Conservation (phyloP, 2,888 invertebrate species). For the Sesia apiformis region DNA sequence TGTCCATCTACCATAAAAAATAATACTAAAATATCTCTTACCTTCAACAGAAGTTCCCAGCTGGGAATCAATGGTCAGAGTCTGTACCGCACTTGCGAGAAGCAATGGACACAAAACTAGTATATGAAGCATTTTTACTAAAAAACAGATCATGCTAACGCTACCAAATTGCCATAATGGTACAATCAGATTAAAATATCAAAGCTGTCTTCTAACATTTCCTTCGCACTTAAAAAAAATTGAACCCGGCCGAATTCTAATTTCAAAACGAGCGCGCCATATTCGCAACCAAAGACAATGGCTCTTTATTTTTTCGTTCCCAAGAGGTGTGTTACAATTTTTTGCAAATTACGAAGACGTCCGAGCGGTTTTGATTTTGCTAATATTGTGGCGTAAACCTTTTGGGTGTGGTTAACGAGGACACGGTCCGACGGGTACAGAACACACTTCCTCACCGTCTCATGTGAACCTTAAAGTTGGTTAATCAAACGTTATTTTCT, state of each 20-base stretch:
- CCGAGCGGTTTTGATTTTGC: conserved; percentile 48
- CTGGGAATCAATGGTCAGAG: conserved; percentile 58
- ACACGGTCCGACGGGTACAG: conserved; percentile 42
- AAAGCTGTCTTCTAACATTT: too few species aligned
- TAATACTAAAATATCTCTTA: conserved; percentile 18
- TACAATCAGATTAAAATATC: too few species aligned
- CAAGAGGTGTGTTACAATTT: too few species aligned
- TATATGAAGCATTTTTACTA: conserved; percentile 49
- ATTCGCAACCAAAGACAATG: too few species aligned
- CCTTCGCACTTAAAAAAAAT: too few species aligned
- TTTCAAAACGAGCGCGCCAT: too few species aligned
- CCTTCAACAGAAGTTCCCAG: conserved; percentile 66
- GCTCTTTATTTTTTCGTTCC: too few species aligned
- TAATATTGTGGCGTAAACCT: conserved; percentile 57
- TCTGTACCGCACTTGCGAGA: conserved; percentile 48
- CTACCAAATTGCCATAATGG: neutral
- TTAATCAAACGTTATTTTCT: conserved; percentile 25
- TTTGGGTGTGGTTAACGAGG: conserved; percentile 48
- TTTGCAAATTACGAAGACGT: conserved; percentile 29
- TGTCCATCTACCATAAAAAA: neutral
- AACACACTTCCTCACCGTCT: conserved; percentile 42
- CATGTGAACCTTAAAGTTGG: conserved; percentile 52
- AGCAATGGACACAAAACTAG: conserved; percentile 51
- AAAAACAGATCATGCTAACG: conserved; percentile 8
- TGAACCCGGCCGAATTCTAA: too few species aligned